Conservation (phyloP, 2,888 invertebrate species). For the Leptodirus hochenwartii region DNA sequence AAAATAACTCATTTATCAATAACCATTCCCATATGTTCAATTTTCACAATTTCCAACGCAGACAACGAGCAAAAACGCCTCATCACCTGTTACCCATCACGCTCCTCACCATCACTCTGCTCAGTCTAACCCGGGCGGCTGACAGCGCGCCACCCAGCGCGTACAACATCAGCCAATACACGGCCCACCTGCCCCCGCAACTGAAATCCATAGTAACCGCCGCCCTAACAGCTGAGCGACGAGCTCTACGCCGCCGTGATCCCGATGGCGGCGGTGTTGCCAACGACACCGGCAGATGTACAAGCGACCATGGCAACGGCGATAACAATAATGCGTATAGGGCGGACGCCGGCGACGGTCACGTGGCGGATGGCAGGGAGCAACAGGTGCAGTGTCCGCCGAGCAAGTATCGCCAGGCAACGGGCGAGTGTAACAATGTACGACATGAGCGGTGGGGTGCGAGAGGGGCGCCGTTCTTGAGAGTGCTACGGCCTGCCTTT, state of each 20-base stretch:
- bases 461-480: constrained; percentile 56
- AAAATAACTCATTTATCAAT: too few species aligned
- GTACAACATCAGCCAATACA: constrained; percentile 20
- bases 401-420: constrained; percentile 62
- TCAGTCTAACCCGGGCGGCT: too few species aligned
- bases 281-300: constrained; percentile 1
- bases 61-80: too few species aligned
- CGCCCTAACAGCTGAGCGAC: constrained; percentile 20
- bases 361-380: constrained; percentile 13
- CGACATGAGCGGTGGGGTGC: constrained; percentile 70
- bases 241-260: constrained; percentile 3
- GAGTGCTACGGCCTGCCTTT: constrained; percentile 54
- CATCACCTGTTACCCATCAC: too few species aligned
- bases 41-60: too few species aligned
- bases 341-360: constrained; percentile 7
- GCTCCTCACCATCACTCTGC: too few species aligned
- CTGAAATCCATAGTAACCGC: constrained; percentile 19
- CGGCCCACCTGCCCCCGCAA: constrained; percentile 21
- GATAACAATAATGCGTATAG: neutral
- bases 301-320: too few species aligned
- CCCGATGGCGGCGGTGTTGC: too few species aligned
- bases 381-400: constrained; percentile 42
- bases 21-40: too few species aligned
- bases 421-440: constrained; percentile 80
- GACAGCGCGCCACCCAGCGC: too few species aligned